Evolutionary conservation across 2,888 invertebrate species (phyloP), one percentile per base, ranked within the genome.

Genomic region (Platycheirus albimanus): DNA sequence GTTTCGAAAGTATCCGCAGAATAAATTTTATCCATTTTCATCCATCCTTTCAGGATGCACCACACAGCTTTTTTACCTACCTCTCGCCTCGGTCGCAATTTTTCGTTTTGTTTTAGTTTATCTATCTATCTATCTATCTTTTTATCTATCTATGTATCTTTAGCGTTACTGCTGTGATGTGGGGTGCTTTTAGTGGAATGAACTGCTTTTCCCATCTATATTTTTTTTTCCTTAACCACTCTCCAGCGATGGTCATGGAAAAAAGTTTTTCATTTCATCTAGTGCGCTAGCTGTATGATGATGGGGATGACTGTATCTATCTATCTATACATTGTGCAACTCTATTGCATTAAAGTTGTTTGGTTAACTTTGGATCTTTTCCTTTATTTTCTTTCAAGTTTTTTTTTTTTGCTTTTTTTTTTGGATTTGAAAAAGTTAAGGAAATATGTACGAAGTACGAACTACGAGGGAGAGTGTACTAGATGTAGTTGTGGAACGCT

Each of bases 1-100:
- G 69, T 83, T 83, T 78, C 30, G 17, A 78, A 83, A 83, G 83
- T 83, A 83, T 78, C 83, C 67, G 72, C 69, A 76, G 56, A 78
- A 78, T 78, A 83, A 72, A 67, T 83, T 83, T 83, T 74, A 83
- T 78, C 83, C 78, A 78, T 78, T 83, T 78, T 54, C 58, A 66
- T 76, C 66, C 67, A 63, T 77, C 83, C 71, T 72, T 72, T 47
- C 67, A 72, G 61, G 78, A 63, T 78, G 24, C 49, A 24, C 49
- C 28, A 3, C 6, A 33, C 30, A 24, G 45, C 11, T 47, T 63
- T 72, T 70, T 61, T 33, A 8, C 58, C 24, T 33, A 24, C 24
- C 24, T 4, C 24, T 49, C 67, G 41, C 13, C 51, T 78, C 24
- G 61, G 70, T 77, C 51, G 36, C 58, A 45, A 43, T 58, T 43